Evolutionary conservation across 2,888 invertebrate species (phyloP), one percentile per base, ranked within the genome.

Genomic region (Ptilodon capucinus): DNA sequence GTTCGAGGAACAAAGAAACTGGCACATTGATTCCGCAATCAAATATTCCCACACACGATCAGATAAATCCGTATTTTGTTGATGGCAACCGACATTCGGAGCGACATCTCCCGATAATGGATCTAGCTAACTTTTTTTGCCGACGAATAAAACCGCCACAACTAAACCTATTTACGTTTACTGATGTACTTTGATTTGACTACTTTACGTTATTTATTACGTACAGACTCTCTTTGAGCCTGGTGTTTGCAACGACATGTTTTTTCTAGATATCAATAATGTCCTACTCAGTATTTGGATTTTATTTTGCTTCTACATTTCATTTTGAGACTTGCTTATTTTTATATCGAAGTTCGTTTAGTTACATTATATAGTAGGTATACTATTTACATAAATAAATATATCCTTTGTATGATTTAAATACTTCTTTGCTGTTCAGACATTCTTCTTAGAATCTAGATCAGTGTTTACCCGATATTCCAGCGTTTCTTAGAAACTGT

Each of bases 121-220:
- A 35, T 45, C 23, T 11, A 14, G 21, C 13, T 21, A 54, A 44
- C 48, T 25, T 47, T 44, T 38, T 41, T 41, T 30, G 40, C 45
- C 42, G 11, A 45, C 44, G 42, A 46, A 44, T 48, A 45, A 48
- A 46, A 40, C 41, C 36, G 19, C 17, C 17, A 32, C 28, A 25
- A 36, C 9, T 45, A 34, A 44, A 41, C 36, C 40, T 45, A 45
- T 45, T 46, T 36, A 34, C 18, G 14, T 21, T 38, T 42, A 25
- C 11, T n/a, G 39, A 36, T 17, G 1, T 16, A 14, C 8, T 45
- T 48, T 41, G 28, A 19, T 16, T 44, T 44, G 16, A 8, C 28
- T 36, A 25, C 7, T 17, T 21, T 9, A 6, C 1, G 11, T n/a
- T 40, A 14, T 43, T 41, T 28, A 19, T 11, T 34, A n/a, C 36